These are phyloP conservation scores for Neopipo cinnamomea DNA, from an alignment of 2,113 vertebrate species.

Conservation along the genomic window DNA sequence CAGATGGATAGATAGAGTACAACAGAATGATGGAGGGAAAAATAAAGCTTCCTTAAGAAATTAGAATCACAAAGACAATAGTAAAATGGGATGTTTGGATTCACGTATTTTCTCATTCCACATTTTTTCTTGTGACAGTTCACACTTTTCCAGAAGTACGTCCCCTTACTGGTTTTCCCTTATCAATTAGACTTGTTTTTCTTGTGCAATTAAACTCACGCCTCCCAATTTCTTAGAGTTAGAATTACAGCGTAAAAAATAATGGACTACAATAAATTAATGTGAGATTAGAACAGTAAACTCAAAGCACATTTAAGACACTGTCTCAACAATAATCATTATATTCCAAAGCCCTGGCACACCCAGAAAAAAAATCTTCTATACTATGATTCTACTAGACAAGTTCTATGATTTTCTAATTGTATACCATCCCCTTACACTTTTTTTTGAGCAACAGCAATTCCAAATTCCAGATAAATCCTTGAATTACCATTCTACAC, in stretches of 20 bases:
- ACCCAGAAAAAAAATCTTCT: background rate
- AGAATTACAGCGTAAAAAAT: background rate
- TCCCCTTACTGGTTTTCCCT: background rate
- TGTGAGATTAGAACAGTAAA: background rate
- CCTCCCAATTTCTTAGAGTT: background rate
- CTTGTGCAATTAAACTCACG: background rate
- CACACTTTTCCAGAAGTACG: background rate
- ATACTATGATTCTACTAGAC: background rate
- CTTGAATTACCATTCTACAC: background rate
- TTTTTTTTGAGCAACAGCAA: background rate
- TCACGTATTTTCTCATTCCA: background rate
- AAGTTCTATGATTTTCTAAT: background rate
- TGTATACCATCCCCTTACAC: background rate
- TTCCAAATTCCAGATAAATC: background rate
- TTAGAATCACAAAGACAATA: background rate
- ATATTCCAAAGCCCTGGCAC: background rate
- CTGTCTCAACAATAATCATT: background rate
- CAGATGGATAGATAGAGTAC: background rate
- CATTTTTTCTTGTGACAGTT: background rate
- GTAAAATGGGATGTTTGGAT: background rate
- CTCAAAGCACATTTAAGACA: background rate
- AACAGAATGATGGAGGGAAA: background rate
- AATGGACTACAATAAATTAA: background rate
- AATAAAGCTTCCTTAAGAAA: background rate
- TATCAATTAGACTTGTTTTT: background rate